These are phyloP conservation scores for Tachina lurida DNA, from an alignment of 2,888 invertebrate genomes.

Conservation along the genomic window DNA sequence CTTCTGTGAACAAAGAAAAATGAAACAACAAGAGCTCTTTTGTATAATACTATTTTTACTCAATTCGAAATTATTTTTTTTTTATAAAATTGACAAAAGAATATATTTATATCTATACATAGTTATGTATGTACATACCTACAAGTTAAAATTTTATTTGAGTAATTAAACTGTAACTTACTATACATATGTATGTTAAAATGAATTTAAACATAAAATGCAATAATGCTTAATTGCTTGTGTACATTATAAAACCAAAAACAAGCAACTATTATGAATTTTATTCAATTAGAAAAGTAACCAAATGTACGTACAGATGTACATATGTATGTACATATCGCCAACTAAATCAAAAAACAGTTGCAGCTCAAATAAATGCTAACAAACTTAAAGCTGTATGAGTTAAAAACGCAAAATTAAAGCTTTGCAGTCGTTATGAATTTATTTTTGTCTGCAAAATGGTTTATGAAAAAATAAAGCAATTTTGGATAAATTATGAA, in stretches of 20 bases:
- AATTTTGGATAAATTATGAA: too few species aligned
- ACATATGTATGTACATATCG: too few species aligned
- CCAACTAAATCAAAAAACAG: background rate
- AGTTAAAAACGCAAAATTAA: too few species aligned
- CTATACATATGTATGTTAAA: background rate
- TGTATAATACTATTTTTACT: constrained; percentile 33
- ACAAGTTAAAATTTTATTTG: constrained; percentile 8
- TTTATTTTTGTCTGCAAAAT: too few species aligned
- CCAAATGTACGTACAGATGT: background rate
- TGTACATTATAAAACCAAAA: constrained; percentile 2
- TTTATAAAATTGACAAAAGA: constrained; percentile 2
- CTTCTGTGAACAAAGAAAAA: constrained; percentile 30
- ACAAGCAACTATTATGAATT: constrained; percentile 65
- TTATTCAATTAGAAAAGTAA: constrained; percentile 59
- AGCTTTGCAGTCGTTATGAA: too few species aligned
- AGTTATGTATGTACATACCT: background rate
- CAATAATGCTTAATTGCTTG: constrained; percentile 4
- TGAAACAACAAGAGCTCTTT: constrained; percentile 57
- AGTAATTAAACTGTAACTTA: constrained; percentile 4
- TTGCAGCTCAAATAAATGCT: too few species aligned
- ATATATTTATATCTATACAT: background rate
- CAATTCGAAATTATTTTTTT: constrained; percentile 46
- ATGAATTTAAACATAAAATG: background rate
- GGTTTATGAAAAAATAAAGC: too few species aligned
- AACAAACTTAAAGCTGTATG: too few species aligned